These are phyloP conservation scores for Teleogryllus oceanicus DNA, from an alignment of 2,888 invertebrate genomes.

Conservation along the genomic window DNA sequence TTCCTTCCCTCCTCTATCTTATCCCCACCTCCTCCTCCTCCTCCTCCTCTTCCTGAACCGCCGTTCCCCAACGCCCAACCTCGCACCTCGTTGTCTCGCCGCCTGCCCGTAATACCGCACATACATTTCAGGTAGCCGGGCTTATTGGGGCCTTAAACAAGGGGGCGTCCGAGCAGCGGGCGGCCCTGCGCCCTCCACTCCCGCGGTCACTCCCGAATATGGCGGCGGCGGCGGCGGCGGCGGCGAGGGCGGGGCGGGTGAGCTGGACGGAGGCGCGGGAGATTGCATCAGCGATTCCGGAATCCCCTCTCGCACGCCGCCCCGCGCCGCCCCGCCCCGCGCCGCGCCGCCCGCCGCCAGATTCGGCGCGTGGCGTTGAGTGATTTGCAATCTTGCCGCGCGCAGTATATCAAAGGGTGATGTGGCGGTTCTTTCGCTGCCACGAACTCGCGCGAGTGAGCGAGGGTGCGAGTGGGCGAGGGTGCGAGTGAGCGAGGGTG, in stretches of 20 bases:
- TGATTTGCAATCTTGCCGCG: not conserved
- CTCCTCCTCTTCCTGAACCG: no score
- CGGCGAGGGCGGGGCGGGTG: not conserved
- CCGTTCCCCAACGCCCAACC: no score
- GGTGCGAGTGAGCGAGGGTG: no score
- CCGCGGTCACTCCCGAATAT: not conserved
- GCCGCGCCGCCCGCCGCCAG: not conserved
- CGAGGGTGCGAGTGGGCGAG: no score
- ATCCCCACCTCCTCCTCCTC: no score
- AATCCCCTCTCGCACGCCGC: not conserved
- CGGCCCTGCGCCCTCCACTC: not conserved
- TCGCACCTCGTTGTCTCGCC: not conserved
- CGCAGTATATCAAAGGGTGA: not conserved
- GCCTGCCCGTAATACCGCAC: conserved; percentile 6
- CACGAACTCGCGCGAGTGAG: not conserved
- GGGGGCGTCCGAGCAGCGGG: not conserved
- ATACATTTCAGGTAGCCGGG: not conserved
- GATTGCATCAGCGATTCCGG: conserved; percentile 10
- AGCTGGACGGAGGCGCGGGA: not conserved
- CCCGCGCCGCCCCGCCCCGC: not conserved
- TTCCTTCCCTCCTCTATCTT: no score
- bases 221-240: not conserved
- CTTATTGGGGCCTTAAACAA: conserved; percentile 18
- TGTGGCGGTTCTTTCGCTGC: not conserved
- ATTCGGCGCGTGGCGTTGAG: conserved; percentile 7